Base-by-base conservation (phyloP, 2,113 vertebrate genomes). In the Sinocyclocheilus grahami region DNA sequence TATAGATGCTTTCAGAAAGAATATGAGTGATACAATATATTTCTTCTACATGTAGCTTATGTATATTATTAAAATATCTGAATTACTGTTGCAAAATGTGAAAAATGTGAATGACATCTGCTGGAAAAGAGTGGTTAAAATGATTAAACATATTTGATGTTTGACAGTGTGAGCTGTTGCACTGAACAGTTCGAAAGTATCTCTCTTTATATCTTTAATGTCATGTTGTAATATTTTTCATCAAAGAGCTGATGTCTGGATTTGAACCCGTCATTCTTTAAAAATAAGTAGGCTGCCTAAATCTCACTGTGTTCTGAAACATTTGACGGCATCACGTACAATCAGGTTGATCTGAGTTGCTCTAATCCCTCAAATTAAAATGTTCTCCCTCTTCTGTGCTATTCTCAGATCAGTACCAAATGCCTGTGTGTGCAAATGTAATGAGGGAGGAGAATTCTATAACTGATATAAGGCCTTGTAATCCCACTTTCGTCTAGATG, bases 361-460 rank as follows among this genome's bases (percentile, higher is more conserved):
- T 86, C 87, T 94, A 91, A 93, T 92, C 92, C 92, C 92, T 76
- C 90, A 92, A 92, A 93, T 94, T 89, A 89, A 91, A 94, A 93
- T 87, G 88, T 86, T 86, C 89, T 89, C 88, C 86, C 87, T 88
- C 90, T 87, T 91, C 89, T 87, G 83, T 80, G 67, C 76, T 84
- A 88, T 60, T 87, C 87, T 91, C 78, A 89, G 86, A 91, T 91
- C 86, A 87, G 88, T 90, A 90, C 87, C 89, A 89, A 92, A 89
- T 78, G 83, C 87, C 86, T 83, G 27, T 79, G 78, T 88, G 83
- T 78, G 81, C 63, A 92, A 84, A 89, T 85, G 89, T 89, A 92
- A 91, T 91, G 83, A 91, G 89, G 91, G 87, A 90, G 87, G 90
- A 87, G 89, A 91, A 72, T 77, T 90, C 82, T 83, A 87, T 86